A percentile compares a stretch with the other conserved stretches of the same genome.
phyloP scores from a whole-genome alignment of 1,140 invertebrate species.

The Drosophila mauritiana region DNA sequence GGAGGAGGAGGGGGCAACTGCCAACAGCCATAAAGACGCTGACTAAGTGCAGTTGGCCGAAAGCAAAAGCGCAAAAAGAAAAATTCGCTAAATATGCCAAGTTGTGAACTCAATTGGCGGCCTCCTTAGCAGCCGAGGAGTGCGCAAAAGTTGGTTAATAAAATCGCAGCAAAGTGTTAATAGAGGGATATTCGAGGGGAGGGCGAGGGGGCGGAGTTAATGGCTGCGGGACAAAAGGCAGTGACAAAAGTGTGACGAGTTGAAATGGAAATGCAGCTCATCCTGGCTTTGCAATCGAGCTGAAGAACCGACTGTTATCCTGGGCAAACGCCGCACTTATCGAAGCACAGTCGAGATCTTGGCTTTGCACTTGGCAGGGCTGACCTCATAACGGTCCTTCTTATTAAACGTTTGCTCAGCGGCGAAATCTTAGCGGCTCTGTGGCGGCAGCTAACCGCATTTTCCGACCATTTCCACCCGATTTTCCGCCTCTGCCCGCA shows the following conservation, averaged over 20 bases:
- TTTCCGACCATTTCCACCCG: constrained; percentile 36
- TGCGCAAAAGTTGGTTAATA: constrained; percentile 56
- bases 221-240: constrained; percentile 2
- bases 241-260: constrained; percentile 38
- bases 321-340: constrained; percentile 4
- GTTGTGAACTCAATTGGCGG: constrained; percentile 48
- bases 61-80: constrained; percentile 28
- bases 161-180: constrained; percentile 55
- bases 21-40: constrained; percentile 25
- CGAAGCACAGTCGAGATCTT: constrained; percentile 16
- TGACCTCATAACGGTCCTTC: constrained; percentile 35
- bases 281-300: constrained; percentile 29
- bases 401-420: constrained; percentile 73
- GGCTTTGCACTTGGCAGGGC: constrained; percentile 23
- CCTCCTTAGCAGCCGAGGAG: constrained; percentile 18
- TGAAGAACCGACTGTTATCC: neutral
- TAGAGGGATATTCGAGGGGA: constrained; percentile 9
- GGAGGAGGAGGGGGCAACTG: neutral
- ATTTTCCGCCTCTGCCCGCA: constrained; percentile 32
- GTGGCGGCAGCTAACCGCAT: constrained; percentile 37
- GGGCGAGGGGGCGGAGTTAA: neutral
- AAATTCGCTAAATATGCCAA: constrained; percentile 49
- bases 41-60: constrained; percentile 36
- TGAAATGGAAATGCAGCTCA: constrained; percentile 15
- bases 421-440: constrained; percentile 65